Conservation (phyloP, 1,140 invertebrate species). For the Protaetia brevitarsis region DNA sequence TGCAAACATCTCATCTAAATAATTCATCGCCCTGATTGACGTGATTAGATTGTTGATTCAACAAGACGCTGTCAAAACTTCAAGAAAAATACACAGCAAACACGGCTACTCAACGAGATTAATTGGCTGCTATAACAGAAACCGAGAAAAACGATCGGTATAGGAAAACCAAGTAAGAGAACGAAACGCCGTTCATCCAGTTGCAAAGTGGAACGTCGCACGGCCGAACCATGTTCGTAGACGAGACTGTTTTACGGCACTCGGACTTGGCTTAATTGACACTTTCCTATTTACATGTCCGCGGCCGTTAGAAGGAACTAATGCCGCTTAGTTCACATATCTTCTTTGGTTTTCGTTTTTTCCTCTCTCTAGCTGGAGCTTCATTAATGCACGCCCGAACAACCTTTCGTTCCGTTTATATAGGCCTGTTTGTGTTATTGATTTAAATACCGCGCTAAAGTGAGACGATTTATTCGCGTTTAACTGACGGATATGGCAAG, state of each 20-base stretch:
- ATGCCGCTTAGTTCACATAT: background rate
- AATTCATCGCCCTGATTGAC: too few relatives aligned
- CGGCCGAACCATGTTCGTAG: background rate
- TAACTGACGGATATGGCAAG: background rate
- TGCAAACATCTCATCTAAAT: too few relatives aligned
- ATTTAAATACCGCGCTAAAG: background rate
- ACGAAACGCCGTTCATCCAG: background rate
- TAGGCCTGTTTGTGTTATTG: background rate
- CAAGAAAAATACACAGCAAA: background rate
- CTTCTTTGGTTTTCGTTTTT: background rate
- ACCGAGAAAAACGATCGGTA: background rate
- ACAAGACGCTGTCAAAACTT: background rate
- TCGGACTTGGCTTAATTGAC: background rate
- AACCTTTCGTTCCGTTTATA: background rate
- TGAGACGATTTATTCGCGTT: background rate
- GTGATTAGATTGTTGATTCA: background rate
- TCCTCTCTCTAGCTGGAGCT: background rate
- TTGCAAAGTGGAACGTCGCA: background rate
- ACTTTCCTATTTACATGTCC: constrained; percentile 11
- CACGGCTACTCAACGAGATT: background rate
- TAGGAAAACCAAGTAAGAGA: background rate
- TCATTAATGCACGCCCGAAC: background rate
- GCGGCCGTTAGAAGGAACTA: background rate
- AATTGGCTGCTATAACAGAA: background rate
- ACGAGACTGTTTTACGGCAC: background rate